Evolutionary conservation across 2,888 invertebrate species (phyloP).

Genomic region (Noctua fimbriata): DNA sequence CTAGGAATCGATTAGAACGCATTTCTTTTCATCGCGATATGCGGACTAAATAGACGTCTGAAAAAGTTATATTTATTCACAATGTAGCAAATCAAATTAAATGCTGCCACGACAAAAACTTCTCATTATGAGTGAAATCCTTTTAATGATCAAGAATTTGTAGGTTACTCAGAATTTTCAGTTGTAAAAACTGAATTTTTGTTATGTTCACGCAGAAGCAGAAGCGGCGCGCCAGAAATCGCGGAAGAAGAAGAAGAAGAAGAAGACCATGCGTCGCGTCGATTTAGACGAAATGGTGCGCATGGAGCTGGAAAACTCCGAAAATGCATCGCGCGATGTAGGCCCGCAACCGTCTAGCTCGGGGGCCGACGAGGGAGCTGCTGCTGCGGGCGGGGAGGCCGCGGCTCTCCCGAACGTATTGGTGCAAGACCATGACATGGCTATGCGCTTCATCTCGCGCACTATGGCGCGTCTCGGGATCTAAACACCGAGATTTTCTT

Average conservation of each 20-base stretch:
- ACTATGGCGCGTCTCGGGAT: slow-evolving; percentile 28
- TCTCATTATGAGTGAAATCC: neutral
- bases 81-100: neutral
- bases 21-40: no score
- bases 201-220: slow-evolving; percentile 5
- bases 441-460: neutral
- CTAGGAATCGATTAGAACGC: no score
- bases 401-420: neutral
- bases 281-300: neutral
- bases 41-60: neutral
- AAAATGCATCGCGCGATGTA: neutral
- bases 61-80: neutral
- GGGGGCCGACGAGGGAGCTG: neutral
- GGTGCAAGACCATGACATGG: neutral
- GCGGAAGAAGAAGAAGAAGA: neutral
- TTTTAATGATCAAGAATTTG: neutral
- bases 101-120: neutral
- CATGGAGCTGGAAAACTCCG: neutral
- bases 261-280: neutral
- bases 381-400: no score
- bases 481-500: slow-evolving; percentile 8
- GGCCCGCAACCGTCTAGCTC: neutral
- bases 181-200: neutral
- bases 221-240: neutral
- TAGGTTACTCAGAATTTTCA: neutral